Base-by-base conservation (phyloP, 2,888 invertebrate species). In the Apodemia mormo region DNA sequence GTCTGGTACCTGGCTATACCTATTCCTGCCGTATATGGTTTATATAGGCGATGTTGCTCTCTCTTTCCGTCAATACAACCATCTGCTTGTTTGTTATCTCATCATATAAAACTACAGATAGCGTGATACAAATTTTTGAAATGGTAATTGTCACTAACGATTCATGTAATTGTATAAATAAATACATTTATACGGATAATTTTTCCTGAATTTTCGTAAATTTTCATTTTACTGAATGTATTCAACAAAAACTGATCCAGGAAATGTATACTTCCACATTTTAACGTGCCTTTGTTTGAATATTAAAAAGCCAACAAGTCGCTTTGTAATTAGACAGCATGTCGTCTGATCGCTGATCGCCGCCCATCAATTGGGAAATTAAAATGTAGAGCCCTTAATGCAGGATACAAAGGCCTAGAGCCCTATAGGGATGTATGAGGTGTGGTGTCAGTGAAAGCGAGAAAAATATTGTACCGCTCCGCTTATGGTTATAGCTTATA, bases 291-390 rank as follows among this genome's bases (percentile, higher is more conserved):
- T 72, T 71, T 72, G 68, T 76, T 75, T 73, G 74, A 75, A 75
- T 73, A 75, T 76, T 75, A 74, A 73, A 76, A 77, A 77, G 77
- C 75, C 78, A 78, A 77, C 75, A 76, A 76, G 77, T 76, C 74
- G 77, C 78, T 74, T 78, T 81, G 78, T 82, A 86, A 90, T 89
- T 88, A 88, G 86, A 82, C 88, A 80, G 86, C 85, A 88, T 88
- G 89, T 86, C 87, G 87, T 80, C 81, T 75, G 76, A 73, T 76
- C 73, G 74, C 73, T 71, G 74, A 72, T 76, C 81, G 72, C 80
- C 81, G 87, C 88, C 89, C 86, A 87, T 81, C 83, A 80, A 83
- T 87, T 81, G 82, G 75, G 73, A 81, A 84, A 85, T 87, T 86
- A 85, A 83, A 86, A 85, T 83, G 83, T 84, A 72, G 80, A 78